Base-by-base conservation (phyloP, 1,140 invertebrate species). In the Parasteatoda tepidariorum region DNA sequence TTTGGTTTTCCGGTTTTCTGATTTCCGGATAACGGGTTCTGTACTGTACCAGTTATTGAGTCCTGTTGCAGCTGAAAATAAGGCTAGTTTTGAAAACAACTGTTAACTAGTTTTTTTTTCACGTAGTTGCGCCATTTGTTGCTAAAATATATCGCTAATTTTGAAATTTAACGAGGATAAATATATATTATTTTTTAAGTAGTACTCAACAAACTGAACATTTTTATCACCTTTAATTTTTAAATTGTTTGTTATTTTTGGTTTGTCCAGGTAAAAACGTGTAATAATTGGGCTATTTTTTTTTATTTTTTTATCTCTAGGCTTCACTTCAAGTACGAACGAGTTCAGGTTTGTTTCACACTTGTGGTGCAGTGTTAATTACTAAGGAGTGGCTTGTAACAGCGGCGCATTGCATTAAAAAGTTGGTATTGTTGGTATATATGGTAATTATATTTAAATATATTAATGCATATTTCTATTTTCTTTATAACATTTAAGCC, bases 361-460 rank as follows among this genome's bases (percentile, higher is more conserved):
- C 61, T 9, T 70, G 66, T 73, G 68, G 62, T 55, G 81, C 81
- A 13, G 34, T 55, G 34, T 28, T 83, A 4, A 66, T 83, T 28
- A 34, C 38, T 54, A 28, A 54, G 15, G 22, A 61, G 64, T 83
- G 81, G 81, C 34, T 74, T 34, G 3, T 83, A 48, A 73, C 81
- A 26, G 81, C 81, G 28, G 76, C 84, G 1, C 84, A 85, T 54
- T 85, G 84, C 54, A 70, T 85, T 24, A n/a, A 64, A 31, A 13
- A 22, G 38, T 66, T 2, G 67, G 59, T 41, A 18, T 13, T n/a
- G 4, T 33, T 13, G 18, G 18, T 7, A 48, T 9, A 48, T 48
- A 7, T 18, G 5, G 6, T n/a, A 0, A 7, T 0, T 24, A 59
- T 59, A 59, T n/a, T 59, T n/a, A n/a, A n/a, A 15, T 59, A 9